These are phyloP conservation scores for Synodontis membranacea DNA, from an alignment of 2,113 vertebrate genomes.

Conservation along the genomic window DNA sequence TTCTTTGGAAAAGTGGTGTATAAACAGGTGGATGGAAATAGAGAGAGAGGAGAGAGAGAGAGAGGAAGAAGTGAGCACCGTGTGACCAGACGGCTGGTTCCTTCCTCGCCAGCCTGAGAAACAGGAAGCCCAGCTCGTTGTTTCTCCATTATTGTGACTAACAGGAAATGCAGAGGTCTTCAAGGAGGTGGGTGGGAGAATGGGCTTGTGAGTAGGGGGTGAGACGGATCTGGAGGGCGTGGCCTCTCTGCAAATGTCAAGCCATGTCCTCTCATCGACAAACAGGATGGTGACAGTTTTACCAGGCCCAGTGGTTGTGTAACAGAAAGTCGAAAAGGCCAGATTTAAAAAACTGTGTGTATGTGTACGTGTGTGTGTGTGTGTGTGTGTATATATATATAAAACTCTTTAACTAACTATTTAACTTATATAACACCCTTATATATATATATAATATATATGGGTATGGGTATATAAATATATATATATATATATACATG, in stretches of 20 bases:
- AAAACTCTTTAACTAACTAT: too few relatives aligned
- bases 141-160: conserved; percentile 74
- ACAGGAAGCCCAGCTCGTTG: conserved; percentile 73
- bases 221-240: conserved; percentile 6
- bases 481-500: too few relatives aligned
- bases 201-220: conserved; percentile 19
- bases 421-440: too few relatives aligned
- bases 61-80: conserved; percentile 63
- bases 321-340: not conserved
- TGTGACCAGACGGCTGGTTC: conserved; percentile 76
- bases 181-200: conserved; percentile 53
- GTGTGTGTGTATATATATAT: not conserved
- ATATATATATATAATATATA: too few relatives aligned
- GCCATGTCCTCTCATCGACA: not conserved
- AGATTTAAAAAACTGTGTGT: not conserved
- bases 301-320: not conserved
- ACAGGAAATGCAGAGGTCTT: conserved; percentile 79
- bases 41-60: conserved; percentile 32
- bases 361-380: not conserved
- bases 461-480: too few relatives aligned
- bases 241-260: conserved; percentile 1
- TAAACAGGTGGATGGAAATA: conserved; percentile 27
- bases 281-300: conserved; percentile 1
- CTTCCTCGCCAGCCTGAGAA: conserved; percentile 79
- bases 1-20: not conserved